Evolutionary conservation across 2,113 vertebrate species (phyloP).

Genomic region (Manacus vitellinus): DNA sequence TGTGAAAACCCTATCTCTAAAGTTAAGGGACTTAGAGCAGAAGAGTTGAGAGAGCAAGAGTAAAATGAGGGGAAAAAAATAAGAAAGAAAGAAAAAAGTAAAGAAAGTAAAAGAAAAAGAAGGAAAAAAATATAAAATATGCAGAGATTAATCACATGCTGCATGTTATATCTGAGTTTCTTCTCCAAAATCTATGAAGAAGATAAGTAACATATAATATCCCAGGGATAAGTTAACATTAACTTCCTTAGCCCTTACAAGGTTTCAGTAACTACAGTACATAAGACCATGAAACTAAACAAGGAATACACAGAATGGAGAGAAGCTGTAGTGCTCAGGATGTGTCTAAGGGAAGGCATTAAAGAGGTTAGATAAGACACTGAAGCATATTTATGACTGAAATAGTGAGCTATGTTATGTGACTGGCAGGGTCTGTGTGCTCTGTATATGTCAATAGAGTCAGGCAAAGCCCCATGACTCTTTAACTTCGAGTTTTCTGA

Average conservation of each 20-base stretch:
- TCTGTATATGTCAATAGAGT: neutral
- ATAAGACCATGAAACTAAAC: neutral
- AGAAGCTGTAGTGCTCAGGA: neutral
- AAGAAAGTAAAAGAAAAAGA: neutral
- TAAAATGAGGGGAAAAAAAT: neutral
- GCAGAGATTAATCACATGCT: neutral
- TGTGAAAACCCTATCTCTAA: neutral
- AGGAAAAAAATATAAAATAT: neutral
- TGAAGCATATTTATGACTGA: neutral
- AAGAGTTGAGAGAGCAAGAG: neutral
- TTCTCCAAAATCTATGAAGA: neutral
- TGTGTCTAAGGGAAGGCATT: neutral
- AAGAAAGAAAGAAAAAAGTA: too few species aligned
- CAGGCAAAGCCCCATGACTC: neutral
- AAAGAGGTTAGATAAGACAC: neutral
- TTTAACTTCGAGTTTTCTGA: neutral
- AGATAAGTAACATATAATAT: neutral
- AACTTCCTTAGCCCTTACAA: neutral
- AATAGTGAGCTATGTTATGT: rapidly evolving
- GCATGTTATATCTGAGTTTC: neutral
- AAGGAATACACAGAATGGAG: neutral
- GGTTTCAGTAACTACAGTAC: neutral
- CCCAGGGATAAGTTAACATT: neutral
- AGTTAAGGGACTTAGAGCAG: neutral
- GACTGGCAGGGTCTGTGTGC: neutral